phyloP scores from a whole-genome alignment of 1,140 invertebrate species.

The Manduca sexta region DNA sequence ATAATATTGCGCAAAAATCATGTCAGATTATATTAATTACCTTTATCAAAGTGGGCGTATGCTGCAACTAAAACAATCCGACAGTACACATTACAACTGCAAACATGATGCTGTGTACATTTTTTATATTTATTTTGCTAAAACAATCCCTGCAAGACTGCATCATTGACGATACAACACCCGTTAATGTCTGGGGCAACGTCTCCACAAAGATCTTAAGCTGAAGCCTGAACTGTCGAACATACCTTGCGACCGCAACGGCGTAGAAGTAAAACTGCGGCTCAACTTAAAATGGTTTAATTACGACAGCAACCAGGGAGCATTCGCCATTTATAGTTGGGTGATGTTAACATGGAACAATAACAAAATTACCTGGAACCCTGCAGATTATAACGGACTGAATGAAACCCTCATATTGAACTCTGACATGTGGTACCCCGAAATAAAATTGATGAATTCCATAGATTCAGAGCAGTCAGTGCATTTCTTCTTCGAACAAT shows the following conservation, averaged over 20 bases:
- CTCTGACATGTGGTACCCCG: slow-evolving; percentile 10
- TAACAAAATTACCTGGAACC: slow-evolving; percentile 11
- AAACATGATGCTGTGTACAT: neutral
- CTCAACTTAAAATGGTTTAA: slow-evolving; percentile 10
- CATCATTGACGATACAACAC: slow-evolving; percentile 1
- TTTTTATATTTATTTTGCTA: neutral
- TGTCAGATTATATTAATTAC: neutral
- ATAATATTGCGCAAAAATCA: too few species aligned
- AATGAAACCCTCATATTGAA: neutral
- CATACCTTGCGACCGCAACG: neutral
- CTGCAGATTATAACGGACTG: slow-evolving; percentile 7
- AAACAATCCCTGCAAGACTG: neutral
- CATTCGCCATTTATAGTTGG: slow-evolving; percentile 3
- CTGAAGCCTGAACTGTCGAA: neutral
- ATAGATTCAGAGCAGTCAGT: neutral
- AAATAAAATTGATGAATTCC: slow-evolving; percentile 4
- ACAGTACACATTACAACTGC: neutral
- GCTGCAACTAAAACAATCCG: neutral
- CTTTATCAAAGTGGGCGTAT: neutral
- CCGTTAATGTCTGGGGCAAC: slow-evolving; percentile 2
- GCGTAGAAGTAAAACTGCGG: slow-evolving; percentile 1
- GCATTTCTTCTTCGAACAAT: neutral
- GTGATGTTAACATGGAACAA: slow-evolving; percentile 10
- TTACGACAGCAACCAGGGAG: slow-evolving; percentile 6
- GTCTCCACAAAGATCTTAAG: neutral